Evolutionary conservation across 2,888 invertebrate genomes (phyloP).

Genomic region (Ornithoptera priamus): DNA sequence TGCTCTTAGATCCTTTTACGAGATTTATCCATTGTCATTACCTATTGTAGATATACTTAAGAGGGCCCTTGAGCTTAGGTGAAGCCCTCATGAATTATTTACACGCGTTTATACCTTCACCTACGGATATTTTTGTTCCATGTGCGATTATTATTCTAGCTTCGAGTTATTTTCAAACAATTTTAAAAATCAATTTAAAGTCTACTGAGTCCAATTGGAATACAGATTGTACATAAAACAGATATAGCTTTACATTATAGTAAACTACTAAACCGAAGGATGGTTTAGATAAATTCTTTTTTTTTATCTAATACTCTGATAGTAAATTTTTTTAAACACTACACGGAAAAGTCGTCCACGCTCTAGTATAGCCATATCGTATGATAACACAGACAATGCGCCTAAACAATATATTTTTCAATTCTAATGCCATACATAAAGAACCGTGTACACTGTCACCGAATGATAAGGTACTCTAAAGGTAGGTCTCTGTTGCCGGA

Average conservation of each 20-base stretch:
- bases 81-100: conserved; percentile 72
- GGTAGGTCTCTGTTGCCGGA: too few species aligned
- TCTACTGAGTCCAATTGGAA: too few species aligned
- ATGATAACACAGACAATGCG: conserved; percentile 51
- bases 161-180: conserved; percentile 37
- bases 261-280: too few species aligned
- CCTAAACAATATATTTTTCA: conserved; percentile 38
- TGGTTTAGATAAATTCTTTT: too few species aligned
- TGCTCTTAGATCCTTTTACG: conserved; percentile 46
- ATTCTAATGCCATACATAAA: conserved; percentile 38
- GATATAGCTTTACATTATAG: too few species aligned
- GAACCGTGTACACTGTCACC: conserved; percentile 40
- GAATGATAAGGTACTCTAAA: conserved; percentile 8
- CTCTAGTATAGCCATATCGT: conserved; percentile 39
- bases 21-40: conserved; percentile 62
- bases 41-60: conserved; percentile 33
- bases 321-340: conserved; percentile 10
- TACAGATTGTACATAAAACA: too few species aligned
- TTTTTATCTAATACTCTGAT: too few species aligned
- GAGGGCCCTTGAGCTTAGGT: conserved; percentile 50
- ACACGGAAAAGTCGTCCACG: conserved; percentile 34
- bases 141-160: conserved; percentile 44
- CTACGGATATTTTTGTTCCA: conserved; percentile 48
- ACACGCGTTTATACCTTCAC: conserved; percentile 50
- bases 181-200: background rate